Base-by-base conservation (phyloP, 2,888 invertebrate species). In the Halocaridina rubra region DNA sequence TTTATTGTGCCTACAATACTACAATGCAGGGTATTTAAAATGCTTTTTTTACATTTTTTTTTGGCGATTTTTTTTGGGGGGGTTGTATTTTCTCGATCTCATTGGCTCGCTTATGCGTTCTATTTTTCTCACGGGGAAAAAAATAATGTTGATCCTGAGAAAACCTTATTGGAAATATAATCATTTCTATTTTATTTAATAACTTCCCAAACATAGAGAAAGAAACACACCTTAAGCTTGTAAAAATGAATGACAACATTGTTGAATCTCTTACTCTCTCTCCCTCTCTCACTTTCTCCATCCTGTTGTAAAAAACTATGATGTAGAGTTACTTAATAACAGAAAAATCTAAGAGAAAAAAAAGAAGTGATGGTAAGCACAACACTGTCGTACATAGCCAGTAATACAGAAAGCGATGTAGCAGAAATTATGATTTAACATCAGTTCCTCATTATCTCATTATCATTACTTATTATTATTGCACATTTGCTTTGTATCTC, bases 21-120 rank as follows among this genome's bases (percentile, higher is more conserved):
- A 77, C 24, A 32, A 77, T 77, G 77, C 77, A 77, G 77, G 77
- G 77, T 24, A 77, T 24, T 77, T 61, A 77, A 77, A 64, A 27
- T 33, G 24, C 16, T 74, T 39, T n/a, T n/a, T n/a, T n/a, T n/a
- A n/a, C n/a, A n/a, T n/a, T n/a, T n/a, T n/a, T n/a, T n/a, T n/a
- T n/a, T n/a, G n/a, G n/a, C n/a, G n/a, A n/a, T n/a, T n/a, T n/a
- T n/a, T n/a, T n/a, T n/a, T n/a, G n/a, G n/a, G n/a, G n/a, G n/a
- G n/a, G n/a, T n/a, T n/a, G n/a, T n/a, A n/a, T n/a, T n/a, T n/a
- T n/a, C n/a, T n/a, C n/a, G n/a, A n/a, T n/a, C n/a, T n/a, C n/a
- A n/a, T n/a, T n/a, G 53, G 53, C 19, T 16, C 19, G 19, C n/a
- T 53, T 53, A 46, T 46, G 13, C 0, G 16, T 53, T n/a, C 3